Evolutionary conservation across 2,797 vertebrate genomes (phyloP).

Genomic region (Cryptoprocta ferox): DNA sequence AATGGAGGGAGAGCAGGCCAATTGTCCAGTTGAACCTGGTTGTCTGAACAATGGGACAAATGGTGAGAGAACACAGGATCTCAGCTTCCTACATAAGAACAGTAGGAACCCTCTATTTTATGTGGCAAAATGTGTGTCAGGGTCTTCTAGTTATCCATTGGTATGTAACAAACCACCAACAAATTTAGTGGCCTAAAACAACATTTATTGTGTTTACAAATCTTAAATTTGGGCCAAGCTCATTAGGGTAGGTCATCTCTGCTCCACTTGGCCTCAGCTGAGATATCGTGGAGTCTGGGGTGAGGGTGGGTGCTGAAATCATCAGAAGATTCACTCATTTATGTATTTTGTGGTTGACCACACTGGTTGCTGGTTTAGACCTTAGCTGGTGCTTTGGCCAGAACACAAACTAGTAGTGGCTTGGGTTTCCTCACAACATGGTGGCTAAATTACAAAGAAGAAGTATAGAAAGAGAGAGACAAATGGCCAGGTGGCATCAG

Average conservation of each 20-base stretch:
- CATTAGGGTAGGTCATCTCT: not conserved
- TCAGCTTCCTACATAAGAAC: not conserved
- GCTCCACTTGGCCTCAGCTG: not conserved
- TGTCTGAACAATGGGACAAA: not conserved
- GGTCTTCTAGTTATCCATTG: not conserved
- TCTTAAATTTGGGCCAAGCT: not conserved
- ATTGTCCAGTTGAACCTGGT: not conserved
- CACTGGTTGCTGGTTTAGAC: not conserved
- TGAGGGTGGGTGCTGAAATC: not conserved
- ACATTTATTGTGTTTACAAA: not conserved
- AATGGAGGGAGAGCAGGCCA: not conserved
- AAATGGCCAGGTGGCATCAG: not conserved
- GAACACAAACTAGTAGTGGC: not conserved
- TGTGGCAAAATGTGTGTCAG: not conserved
- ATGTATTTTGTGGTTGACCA: not conserved
- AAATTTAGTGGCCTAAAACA: not conserved
- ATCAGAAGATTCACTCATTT: not conserved
- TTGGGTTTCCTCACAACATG: not conserved
- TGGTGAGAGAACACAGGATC: not conserved
- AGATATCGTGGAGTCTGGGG: not conserved
- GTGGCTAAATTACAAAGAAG: not conserved
- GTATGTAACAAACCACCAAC: not conserved
- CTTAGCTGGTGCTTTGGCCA: not conserved
- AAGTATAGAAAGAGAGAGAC: not conserved
- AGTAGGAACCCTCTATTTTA: not conserved